These are phyloP conservation scores for Notodonta dromedarius DNA, from an alignment of 2,888 invertebrate species.

Conservation along the genomic window DNA sequence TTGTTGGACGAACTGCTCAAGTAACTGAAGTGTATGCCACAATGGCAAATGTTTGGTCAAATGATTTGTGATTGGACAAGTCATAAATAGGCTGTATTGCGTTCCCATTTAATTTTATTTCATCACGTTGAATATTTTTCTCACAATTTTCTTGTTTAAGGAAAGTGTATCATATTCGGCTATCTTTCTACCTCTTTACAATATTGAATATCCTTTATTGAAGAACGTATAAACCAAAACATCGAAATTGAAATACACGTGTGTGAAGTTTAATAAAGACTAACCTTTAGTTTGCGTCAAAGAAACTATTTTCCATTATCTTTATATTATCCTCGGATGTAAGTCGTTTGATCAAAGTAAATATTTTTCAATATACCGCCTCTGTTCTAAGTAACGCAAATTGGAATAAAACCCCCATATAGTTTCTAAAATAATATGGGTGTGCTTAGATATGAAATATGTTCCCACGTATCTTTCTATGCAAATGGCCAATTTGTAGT, in stretches of 20 bases:
- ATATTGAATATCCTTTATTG: neutral
- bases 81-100: too few relatives aligned
- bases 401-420: constrained; percentile 23
- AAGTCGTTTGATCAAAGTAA: constrained; percentile 27
- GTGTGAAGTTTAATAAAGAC: constrained; percentile 28
- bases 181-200: neutral
- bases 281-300: constrained; percentile 10
- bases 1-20: constrained; percentile 19
- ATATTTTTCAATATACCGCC: constrained; percentile 35
- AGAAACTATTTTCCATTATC: constrained; percentile 34
- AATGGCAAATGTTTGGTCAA: constrained; percentile 19
- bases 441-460: too few relatives aligned
- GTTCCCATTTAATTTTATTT: too few relatives aligned
- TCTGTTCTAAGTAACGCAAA: constrained; percentile 16
- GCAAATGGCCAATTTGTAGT: too few relatives aligned
- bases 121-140: neutral
- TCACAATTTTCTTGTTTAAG: neutral
- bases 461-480: too few relatives aligned
- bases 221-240: constrained; percentile 5
- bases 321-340: constrained; percentile 25
- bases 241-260: constrained; percentile 6
- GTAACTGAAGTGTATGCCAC: constrained; percentile 25
- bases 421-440: too few relatives aligned
- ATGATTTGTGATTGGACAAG: constrained; percentile 9
- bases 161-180: neutral